Base-by-base conservation (phyloP, 2,888 invertebrate genomes). In the Drosophila fungiperda region DNA sequence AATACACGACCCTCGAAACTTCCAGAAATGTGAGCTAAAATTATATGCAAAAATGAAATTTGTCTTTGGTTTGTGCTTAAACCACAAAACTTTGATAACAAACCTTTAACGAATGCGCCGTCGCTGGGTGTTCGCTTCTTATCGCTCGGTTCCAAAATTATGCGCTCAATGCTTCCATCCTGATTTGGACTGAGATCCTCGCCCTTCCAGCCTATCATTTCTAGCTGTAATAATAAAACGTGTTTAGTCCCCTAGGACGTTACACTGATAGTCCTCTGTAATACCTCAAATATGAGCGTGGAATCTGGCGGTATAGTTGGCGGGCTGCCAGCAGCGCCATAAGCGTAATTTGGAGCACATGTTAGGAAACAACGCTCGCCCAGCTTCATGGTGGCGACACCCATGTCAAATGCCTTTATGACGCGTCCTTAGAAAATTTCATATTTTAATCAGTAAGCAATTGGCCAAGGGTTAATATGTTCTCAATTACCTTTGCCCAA, bases 361-460 rank as follows among this genome's bases (percentile, higher is more conserved):
- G 96, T 97, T 58, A 99, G 93, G 61, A 95, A 94, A 55, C 97
- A 96, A 60, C 96, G 94, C 93, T 99, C 99, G 0, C 97, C 97
- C 84, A 96, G 96, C 93, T 96, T 97, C 99, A 99, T 99, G 0
- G 97, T 96, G 0, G 97, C 96, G 20, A 99, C 96, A 35, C 98
- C 99, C 78, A 97, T 94, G 90, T 99, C 99, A 97, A 99, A 99
- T 93, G 96, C 98, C 94, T 97, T 97, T 77, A 99, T 98, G 1
- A 99, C 98, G 60, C 93, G 93, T 0, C 95, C 97, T 97, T 35
- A 2, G 49, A 58, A n/a, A 32, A n/a, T 32, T 1, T 9, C 17
- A 55, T 9, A 54, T 49, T 58, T 45, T 3, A 58, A 54, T 61
- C 1, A 58, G 38, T 36, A 40, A 48, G 11, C 35, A 40, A 20